Evolutionary conservation across 2,113 vertebrate species (phyloP).

Genomic region (Turdus rufiventris): DNA sequence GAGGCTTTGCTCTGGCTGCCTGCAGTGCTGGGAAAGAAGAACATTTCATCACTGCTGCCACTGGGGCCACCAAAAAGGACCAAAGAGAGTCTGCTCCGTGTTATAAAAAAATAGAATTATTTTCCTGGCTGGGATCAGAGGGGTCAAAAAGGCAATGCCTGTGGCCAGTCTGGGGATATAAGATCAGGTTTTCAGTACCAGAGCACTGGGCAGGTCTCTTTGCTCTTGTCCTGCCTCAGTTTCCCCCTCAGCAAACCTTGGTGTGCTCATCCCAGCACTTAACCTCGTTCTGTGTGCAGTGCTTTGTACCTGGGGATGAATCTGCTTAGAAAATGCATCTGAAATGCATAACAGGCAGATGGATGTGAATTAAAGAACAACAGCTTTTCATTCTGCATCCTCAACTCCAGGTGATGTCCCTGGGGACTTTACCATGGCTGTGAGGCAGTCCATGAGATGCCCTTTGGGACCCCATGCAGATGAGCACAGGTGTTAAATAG

Average conservation of each 20-base stretch:
- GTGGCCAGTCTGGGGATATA: neutral
- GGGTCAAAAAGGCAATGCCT: neutral
- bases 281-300: neutral
- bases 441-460: neutral
- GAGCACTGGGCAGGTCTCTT: neutral
- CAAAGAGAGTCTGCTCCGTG: neutral
- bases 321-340: neutral
- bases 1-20: neutral
- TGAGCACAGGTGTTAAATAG: slow-evolving; percentile 34
- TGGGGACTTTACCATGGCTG: neutral
- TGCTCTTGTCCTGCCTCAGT: neutral
- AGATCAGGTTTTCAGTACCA: neutral
- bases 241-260: neutral
- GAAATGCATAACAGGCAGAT: fast-evolving
- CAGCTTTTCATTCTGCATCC: neutral
- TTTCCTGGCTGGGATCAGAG: neutral
- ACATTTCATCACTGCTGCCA: neutral
- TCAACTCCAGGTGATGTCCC: neutral
- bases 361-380: neutral
- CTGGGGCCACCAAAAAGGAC: neutral
- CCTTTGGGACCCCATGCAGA: neutral
- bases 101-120: neutral
- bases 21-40: neutral
- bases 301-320: neutral
- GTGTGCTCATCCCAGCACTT: neutral